Conservation (phyloP, 2,888 invertebrate species). For the Saturnia japonica region DNA sequence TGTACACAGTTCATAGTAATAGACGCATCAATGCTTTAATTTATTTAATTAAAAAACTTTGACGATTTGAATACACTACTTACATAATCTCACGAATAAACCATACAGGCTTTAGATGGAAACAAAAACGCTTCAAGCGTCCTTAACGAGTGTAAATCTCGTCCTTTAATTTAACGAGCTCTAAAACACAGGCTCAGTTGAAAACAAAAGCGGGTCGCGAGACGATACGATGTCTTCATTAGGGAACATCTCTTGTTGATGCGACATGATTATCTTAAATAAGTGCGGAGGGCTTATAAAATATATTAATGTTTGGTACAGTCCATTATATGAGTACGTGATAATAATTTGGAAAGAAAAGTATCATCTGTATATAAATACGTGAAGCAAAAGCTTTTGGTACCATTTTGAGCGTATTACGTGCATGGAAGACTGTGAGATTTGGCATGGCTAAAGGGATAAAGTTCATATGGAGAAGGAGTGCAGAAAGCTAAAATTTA, state of each 20-base stretch:
- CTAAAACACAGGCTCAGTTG: constrained; percentile 68
- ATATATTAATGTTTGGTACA: background rate
- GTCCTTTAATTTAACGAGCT: constrained; percentile 74
- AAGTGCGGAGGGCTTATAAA: constrained; percentile 2
- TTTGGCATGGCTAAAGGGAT: too few relatives aligned
- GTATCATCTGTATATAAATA: too few relatives aligned
- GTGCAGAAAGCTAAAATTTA: too few relatives aligned
- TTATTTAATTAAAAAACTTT: background rate
- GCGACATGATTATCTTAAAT: constrained; percentile 15
- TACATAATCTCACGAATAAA: constrained; percentile 20
- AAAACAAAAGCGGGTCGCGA: constrained; percentile 67
- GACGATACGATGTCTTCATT: constrained; percentile 60
- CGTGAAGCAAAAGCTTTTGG: too few relatives aligned
- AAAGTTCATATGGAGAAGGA: too few relatives aligned
- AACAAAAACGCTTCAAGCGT: constrained; percentile 43
- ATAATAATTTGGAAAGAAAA: background rate
- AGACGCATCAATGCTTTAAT: background rate
- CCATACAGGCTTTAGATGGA: constrained; percentile 33
- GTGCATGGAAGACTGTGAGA: too few relatives aligned
- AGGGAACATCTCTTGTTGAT: constrained; percentile 25
- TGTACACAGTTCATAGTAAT: too few relatives aligned
- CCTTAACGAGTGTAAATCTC: constrained; percentile 64
- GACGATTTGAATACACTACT: background rate
- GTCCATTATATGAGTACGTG: background rate
- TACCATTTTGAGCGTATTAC: too few relatives aligned